Base-by-base conservation (phyloP, 1,140 invertebrate species). In the Bradynema listronoti region DNA sequence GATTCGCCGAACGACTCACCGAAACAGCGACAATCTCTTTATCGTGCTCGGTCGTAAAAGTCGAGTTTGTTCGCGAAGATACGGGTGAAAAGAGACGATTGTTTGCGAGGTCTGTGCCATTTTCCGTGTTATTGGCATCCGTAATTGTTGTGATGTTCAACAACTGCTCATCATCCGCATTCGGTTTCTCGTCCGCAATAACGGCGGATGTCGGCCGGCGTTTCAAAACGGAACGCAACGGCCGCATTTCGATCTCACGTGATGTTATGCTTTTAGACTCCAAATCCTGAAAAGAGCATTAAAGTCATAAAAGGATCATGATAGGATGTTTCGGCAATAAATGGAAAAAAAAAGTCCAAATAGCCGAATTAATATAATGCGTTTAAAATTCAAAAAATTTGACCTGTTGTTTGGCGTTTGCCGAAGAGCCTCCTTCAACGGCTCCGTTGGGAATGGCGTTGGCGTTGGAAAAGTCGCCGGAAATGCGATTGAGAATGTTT, bases 11-110 rank as follows among this genome's bases (percentile, higher is more conserved):
- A 34, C 36, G 61, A 7, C 3, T 2, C 61, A 61, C 11, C 1
- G 60, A 27, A 11, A 61, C 34, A 24, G 58, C 41, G 33, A 63
- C 41, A 41, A 65, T 61, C 5, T 61, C 47, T 36, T 19, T 29
- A 24, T 57, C 33, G 43, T 52, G 51, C 29, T 56, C 87, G 80
- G 94, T 66, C 41, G 47, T 22, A n/a, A 49, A 22, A 41, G 50
- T 34, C 22, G 47, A 49, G 22, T 43, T 9, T 56, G 66, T 32
- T 68, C 43, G 7, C 41, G 67, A 3, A 30, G 30, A 25, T 30
- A 36, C 42, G 22, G 56, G 30, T 27, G 41, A 51, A 39, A 19
- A 11, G 11, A 39, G 19, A 39, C 36, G 36, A 39, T 19, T 11
- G 19, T 39, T 39, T 39, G n/a, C n/a, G n/a, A n/a, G n/a, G n/a